Percentiles rank a stretch among this genome's conserved stretches.
These are phyloP conservation scores for Hydrotaea diabolus DNA, from an alignment of 2,888 invertebrate species.

Conservation along the genomic window DNA sequence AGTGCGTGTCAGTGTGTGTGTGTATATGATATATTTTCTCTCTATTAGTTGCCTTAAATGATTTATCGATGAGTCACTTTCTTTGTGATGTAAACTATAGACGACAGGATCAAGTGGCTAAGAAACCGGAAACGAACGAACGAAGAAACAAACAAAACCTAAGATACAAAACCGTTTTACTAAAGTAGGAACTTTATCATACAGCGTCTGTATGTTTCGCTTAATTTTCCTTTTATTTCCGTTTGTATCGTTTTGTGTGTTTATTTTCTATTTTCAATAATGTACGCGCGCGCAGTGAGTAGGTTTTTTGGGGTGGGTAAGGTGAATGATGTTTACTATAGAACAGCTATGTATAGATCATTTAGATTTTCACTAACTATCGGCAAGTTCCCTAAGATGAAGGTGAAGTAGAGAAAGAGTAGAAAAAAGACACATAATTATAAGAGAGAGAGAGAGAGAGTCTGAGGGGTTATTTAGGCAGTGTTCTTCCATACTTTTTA, in stretches of 20 bases:
- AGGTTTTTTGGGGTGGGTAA: constrained; percentile 4
- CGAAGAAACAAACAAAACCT: neutral
- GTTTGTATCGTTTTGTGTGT: neutral
- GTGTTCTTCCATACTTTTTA: neutral
- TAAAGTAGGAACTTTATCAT: constrained; percentile 67
- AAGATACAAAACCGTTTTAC: constrained; percentile 31
- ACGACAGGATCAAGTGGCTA: constrained; percentile 16
- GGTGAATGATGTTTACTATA: neutral
- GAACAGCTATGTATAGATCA: constrained; percentile 22
- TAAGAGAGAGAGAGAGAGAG: neutral
- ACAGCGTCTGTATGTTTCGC: constrained; percentile 59
- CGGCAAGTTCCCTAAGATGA: constrained; percentile 31
- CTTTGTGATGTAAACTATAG: constrained; percentile 27
- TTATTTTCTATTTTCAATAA: neutral
- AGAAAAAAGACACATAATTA: neutral
- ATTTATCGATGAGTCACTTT: constrained; percentile 9
- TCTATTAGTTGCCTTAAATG: constrained; percentile 34
- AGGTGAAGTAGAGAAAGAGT: neutral
- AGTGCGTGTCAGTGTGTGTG: neutral
- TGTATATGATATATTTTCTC: constrained; percentile 28
- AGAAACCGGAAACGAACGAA: constrained; percentile 22
- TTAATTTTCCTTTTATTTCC: too few species aligned
- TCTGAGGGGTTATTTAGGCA: neutral
- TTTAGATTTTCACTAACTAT: constrained; percentile 37
- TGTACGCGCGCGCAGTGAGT: constrained; percentile 13